Base-by-base conservation (phyloP, 2,113 vertebrate genomes). In the Macquaria ambigua region DNA sequence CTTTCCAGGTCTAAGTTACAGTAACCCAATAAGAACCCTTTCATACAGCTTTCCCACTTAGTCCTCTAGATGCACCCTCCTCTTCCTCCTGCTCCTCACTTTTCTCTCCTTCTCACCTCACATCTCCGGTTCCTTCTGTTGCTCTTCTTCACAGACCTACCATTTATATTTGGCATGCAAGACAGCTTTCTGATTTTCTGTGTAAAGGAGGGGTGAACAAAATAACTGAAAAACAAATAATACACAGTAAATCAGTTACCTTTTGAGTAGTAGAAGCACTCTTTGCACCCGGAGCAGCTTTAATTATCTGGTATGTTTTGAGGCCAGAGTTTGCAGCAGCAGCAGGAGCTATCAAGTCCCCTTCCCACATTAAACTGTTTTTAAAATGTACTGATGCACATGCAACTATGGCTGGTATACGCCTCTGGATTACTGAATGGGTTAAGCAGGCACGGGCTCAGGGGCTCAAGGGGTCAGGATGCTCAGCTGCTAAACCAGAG, bases 1-100 rank as follows among this genome's bases (percentile, higher is more conserved):
- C 95, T 97, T 96, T 86, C 95, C 94, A 94, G 95, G 96, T 95
- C 96, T 97, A 89, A 94, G 95, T 96, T 88, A 93, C 89, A 88
- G 91, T 90, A 93, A 93, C 88, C 87, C 77, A 86, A 88, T 90
- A 84, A 93, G 77, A 89, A 76, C 3, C 91, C 82, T 88, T 92
- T 91, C 68, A 83, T 52, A 41, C 67, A 61, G 80, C 83, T 53
- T 71, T 81, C 66, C 39, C 74, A 39, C 55, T 77, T 48, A 37
- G 21, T 48, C 14, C 34, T 63, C 67, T 68, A 34, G 41, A 62
- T 70, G 50, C 68, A 12, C 15, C 55, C 18, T 62, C 56, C 61
- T 71, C 68, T 82, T 67, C 37, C 39, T 84, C 71, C 82, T 67
- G 64, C 77, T 55, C 41, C 68, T 77, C 83, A 52, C 62, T 71